phyloP scores from a whole-genome alignment of 2,888 invertebrate species.

The Phanerotoma sp. region DNA sequence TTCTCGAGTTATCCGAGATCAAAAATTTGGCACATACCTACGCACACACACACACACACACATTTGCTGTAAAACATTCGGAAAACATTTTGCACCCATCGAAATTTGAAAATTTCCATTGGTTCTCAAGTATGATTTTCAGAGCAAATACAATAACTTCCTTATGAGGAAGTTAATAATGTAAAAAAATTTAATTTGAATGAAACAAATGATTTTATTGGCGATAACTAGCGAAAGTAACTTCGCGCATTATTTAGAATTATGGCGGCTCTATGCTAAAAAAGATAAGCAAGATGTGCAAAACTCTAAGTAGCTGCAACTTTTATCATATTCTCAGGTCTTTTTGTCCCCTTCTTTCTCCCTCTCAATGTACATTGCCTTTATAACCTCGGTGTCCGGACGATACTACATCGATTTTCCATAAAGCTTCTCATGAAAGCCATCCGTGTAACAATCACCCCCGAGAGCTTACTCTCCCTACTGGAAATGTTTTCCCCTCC shows the following conservation, averaged over 20 bases:
- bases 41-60: no score
- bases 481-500: background rate
- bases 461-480: conserved; percentile 1
- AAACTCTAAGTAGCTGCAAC: background rate
- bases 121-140: no score
- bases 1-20: no score
- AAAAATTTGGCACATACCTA: no score
- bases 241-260: conserved; percentile 26
- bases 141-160: no score
- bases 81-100: no score
- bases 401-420: conserved; percentile 47
- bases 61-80: no score
- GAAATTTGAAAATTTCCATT: no score
- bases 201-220: no score
- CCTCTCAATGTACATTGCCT: conserved; percentile 6
- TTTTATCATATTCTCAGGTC: conserved; percentile 14
- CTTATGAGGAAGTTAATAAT: no score
- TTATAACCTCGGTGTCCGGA: conserved; percentile 35
- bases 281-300: conserved; percentile 23
- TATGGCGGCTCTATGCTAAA: conserved; percentile 7
- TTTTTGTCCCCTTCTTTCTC: conserved; percentile 8
- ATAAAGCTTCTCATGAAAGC: conserved; percentile 43
- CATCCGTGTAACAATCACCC: conserved; percentile 34
- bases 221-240: background rate
- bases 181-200: no score